Base-by-base conservation (phyloP, 1,140 invertebrate genomes). In the Arion vulgaris region DNA sequence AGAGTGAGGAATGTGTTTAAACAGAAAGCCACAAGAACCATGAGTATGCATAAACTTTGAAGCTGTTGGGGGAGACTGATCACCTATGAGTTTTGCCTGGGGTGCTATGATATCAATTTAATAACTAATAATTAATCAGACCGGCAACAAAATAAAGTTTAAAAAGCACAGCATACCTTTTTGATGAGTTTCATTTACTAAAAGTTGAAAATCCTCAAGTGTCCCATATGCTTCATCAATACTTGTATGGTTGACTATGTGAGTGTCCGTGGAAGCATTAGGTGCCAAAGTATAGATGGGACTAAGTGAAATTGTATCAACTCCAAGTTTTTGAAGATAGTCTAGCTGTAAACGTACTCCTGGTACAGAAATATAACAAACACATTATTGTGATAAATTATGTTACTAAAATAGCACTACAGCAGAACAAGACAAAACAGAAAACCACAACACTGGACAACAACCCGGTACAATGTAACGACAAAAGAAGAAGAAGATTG, bases 151-250 rank as follows among this genome's bases (percentile, higher is more conserved):
- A n/a, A n/a, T n/a, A n/a, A n/a, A n/a, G 41, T 45, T 7, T 15
- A 45, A 45, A 5, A 45, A 45, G 15, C 41, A 45, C 41, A 32
- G 2, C 9, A n/a, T 57, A 80, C 39, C 57, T 72, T 26, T 51
- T 32, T 34, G 83, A 74, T 93, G 90, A 32, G 91, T 86, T 38
- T 89, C 85, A 9, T 85, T 80, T 0, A 94, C 78, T 51, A 98
- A 91, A 9, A 92, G 87, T 53, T 95, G 93, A 76, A 97, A 95
- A 90, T 96, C 95, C 32, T 94, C 91, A 91, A 96, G 93, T 11
- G 93, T 95, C 0, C 96, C 96, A 86, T 95, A 96, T 69, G 94
- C 92, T 0, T 94, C 90, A 84, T 96, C 94, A 26, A 97, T 94
- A 17, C 93, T 90, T 71, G 92, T 94, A 88, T 96, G 97, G 89